Evolutionary conservation across 1,140 invertebrate genomes (phyloP).

Genomic region (Apis cerana): DNA sequence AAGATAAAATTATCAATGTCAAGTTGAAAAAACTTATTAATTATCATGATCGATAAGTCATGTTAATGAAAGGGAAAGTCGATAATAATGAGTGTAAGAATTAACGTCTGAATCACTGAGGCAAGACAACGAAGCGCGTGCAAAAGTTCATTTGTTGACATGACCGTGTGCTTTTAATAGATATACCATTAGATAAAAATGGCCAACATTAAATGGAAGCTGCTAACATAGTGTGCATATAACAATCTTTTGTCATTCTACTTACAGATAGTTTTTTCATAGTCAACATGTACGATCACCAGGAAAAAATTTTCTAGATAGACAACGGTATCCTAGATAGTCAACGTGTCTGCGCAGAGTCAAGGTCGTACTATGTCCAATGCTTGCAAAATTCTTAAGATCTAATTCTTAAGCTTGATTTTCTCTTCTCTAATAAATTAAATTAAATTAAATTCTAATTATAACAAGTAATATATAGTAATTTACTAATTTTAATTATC

Average conservation of each 20-base stretch:
- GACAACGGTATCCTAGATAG: slow-evolving; percentile 22
- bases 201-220: neutral
- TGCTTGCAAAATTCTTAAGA: neutral
- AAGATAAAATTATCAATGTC: neutral
- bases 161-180: neutral
- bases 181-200: slow-evolving; percentile 28
- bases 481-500: no score
- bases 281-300: neutral
- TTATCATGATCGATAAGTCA: neutral
- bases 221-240: neutral
- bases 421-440: no score
- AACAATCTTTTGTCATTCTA: slow-evolving; percentile 25
- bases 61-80: slow-evolving; percentile 20
- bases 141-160: slow-evolving; percentile 22
- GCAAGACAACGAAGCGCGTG: neutral
- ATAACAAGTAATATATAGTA: no score
- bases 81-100: neutral
- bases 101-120: slow-evolving; percentile 18
- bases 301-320: slow-evolving; percentile 39
- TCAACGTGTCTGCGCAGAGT: slow-evolving; percentile 13
- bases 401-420: no score
- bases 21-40: neutral
- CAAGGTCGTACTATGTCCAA: slow-evolving; percentile 38
- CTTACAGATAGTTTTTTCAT: slow-evolving; percentile 3
- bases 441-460: no score